These are phyloP conservation scores for Benitochromis conjunctus DNA, from an alignment of 2,113 vertebrate genomes.

Conservation along the genomic window DNA sequence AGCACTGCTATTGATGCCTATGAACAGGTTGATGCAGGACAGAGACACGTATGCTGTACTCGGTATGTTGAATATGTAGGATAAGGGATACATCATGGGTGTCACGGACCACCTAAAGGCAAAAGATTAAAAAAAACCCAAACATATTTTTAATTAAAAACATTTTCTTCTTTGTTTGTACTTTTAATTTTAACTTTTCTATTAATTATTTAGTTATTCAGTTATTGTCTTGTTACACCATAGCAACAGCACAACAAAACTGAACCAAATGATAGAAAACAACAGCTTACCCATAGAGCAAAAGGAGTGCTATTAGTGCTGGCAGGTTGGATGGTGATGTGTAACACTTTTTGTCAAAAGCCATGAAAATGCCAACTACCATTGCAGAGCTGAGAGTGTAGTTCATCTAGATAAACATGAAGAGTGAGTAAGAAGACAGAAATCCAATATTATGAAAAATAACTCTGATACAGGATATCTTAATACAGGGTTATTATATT, in stretches of 20 bases:
- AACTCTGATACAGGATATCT: not conserved
- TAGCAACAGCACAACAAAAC: not conserved
- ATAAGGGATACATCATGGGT: conserved; percentile 97
- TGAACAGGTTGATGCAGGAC: conserved; percentile 94
- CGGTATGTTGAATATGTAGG: conserved; percentile 88
- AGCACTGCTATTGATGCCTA: conserved; percentile 94
- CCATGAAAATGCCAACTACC: conserved; percentile 87
- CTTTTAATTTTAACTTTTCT: not conserved
- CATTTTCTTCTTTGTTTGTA: not conserved
- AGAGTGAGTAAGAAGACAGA: not conserved
- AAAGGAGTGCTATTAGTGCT: conserved; percentile 82
- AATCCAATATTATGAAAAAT: not conserved
- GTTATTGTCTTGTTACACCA: not conserved
- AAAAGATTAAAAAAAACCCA: not conserved
- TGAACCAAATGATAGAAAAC: not conserved
- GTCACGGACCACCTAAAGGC: conserved; percentile 89
- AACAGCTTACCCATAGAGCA: conserved; percentile 87
- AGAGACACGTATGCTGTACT: conserved; percentile 95
- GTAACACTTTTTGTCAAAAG: conserved; percentile 92
- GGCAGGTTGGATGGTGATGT: conserved; percentile 84
- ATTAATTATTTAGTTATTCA: not conserved
- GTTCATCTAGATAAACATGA: conserved; percentile 74
- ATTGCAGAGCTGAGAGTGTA: conserved; percentile 84
- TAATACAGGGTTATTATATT: not conserved
- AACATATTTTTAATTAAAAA: not conserved